Conservation (phyloP, 2,888 invertebrate species). For the Stenolophus ochropezus region DNA sequence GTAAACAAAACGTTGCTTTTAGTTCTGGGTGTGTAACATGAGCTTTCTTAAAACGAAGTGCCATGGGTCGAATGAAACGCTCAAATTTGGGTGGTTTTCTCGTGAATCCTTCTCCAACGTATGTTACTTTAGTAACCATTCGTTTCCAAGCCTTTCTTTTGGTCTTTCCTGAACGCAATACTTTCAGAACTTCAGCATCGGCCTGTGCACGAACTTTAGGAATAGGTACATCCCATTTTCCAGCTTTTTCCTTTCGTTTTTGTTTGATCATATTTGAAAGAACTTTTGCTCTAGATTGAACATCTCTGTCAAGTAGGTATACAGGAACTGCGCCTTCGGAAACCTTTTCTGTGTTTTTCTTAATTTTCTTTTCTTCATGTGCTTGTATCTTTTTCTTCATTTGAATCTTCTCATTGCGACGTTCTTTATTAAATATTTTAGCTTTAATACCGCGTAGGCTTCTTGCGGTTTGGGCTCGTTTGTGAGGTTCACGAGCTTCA, state of each 20-base stretch:
- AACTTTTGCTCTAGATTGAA: conserved; percentile 94
- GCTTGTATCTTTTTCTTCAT: conserved; percentile 99
- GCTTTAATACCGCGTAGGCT: conserved; percentile 97
- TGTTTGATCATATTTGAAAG: conserved; percentile 99
- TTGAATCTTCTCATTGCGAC: conserved; percentile 98
- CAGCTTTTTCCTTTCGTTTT: conserved; percentile 99
- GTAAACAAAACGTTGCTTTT: conserved; percentile 97
- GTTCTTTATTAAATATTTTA: conserved; percentile 96
- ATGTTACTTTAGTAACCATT: conserved; percentile 99
- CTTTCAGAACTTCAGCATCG: conserved; percentile 97
- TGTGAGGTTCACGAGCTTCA: conserved; percentile 95
- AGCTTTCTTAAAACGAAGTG: conserved; percentile 94
- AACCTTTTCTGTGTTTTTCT: conserved; percentile 86
- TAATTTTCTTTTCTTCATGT: conserved; percentile 95
- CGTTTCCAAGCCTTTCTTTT: conserved; percentile 98
- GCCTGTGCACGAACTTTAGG: conserved; percentile 98
- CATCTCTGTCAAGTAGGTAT: conserved; percentile 97
- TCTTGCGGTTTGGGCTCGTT: conserved; percentile 91
- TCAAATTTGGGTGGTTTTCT: conserved; percentile 99
- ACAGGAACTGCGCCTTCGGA: conserved; percentile 95
- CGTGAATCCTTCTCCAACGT: conserved; percentile 98
- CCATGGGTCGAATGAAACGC: conserved; percentile 98
- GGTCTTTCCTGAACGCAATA: conserved; percentile 92
- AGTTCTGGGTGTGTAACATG: conserved; percentile 99
- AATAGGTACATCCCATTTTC: conserved; percentile 99